Evolutionary conservation across 2,797 vertebrate species (phyloP), one percentile per base, ranked within the genome.

Genomic region (Sitta carolinensis): DNA sequence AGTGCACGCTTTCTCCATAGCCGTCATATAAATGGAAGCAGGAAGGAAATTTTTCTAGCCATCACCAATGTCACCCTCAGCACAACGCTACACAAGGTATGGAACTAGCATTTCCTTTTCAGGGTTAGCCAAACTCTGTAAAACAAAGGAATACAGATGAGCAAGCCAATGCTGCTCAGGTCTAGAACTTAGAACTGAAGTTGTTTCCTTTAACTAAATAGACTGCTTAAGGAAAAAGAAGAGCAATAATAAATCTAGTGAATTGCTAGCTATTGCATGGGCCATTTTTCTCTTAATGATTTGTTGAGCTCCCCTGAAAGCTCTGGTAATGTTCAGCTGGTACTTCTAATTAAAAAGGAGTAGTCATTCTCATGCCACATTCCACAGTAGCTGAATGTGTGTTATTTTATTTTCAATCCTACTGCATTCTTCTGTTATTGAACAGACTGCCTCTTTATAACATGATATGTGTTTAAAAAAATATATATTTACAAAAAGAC

Each of bases 401-500:
- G 38, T 68, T 81, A 51, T 72, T 93, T 92, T 82, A 42, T 91
- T 94, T 95, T 73, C 57, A 74, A 7, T 90, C 54, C 25, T 91
- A 54, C 42, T 58, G 7, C 10, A 36, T 42, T 76, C 20, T 75
- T 87, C 20, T 72, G 36, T 81, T 74, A 51, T 43, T 87, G 84
- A 93, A 54, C 36, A 85, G 47, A 62, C 72, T 80, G 22, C 29
- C n/a, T 84, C 55, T 64, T 87, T 70, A 27, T 74, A 64, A 64
- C 15, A 22, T 32, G 25, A 26, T 61, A 9, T 25, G 12, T 51
- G 61, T 26, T 64, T 40, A 21, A 40, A 61, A 73, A 48, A 38
- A 6, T 9, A 15, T 36, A 14, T 40, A 13, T 50, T 75, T 66
- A 36, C 47, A 38, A 64, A 47, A 47, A 32, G 17, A 38, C 26